Evolutionary conservation across 2,113 vertebrate species (phyloP), one percentile per base, ranked within the genome.

Genomic region (Arothron firmamentum): DNA sequence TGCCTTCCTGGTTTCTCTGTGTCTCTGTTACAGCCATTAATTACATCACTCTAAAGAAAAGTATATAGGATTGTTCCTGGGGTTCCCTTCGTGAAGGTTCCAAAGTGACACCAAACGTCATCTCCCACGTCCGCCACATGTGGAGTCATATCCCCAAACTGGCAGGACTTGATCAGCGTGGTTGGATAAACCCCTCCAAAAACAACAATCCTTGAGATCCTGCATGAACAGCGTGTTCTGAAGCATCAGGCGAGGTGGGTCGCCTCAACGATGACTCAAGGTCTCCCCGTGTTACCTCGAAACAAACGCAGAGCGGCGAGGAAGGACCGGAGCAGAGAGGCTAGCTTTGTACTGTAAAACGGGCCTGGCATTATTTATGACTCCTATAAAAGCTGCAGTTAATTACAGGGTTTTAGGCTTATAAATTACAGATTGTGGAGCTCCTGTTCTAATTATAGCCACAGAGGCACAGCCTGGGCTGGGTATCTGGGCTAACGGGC

Each of bases 401-500:
- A 92, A 92, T 92, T 89, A 92, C 83, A 91, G 87, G 87, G 84
- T 88, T 87, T 88, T 75, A 74, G 85, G 82, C 81, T 88, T 88
- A 91, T 90, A 92, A 91, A 92, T 91, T 90, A 91, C 88, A 91
- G 89, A 90, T 91, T 84, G 85, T 75, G 77, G 69, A 86, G 79
- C 78, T 88, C 66, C 81, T 59, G 81, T 81, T 90, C 89, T 91
- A 92, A 90, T 92, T 92, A 92, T 80, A 88, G 86, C 68, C 14
- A 70, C 56, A 67, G 65, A 88, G 78, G 86, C 81, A 25, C 56
- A 66, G 82, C 59, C 69, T 62, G 77, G 78, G 60, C 69, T 74
- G 10, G 31, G 65, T 69, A 70, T 77, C 70, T 70, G 60, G 78
- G 81, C 75, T 70, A 52, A 80, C 72, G 83, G 81, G 79, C 45